Conservation (phyloP, 1,140 invertebrate species). For the Tetramorium alpestre region DNA sequence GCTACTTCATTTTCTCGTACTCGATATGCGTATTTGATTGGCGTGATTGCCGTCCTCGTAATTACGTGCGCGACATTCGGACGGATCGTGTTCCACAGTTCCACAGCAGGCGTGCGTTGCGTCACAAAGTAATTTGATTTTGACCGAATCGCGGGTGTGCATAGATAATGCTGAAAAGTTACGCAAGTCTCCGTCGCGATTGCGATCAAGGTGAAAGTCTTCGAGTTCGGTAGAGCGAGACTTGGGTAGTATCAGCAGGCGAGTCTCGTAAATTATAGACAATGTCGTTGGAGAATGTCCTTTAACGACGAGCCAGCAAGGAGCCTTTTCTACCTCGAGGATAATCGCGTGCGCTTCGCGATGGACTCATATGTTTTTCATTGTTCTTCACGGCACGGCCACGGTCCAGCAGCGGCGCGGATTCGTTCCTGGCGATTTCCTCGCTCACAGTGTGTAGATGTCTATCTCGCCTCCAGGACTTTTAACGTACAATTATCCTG, state of each 20-base stretch:
- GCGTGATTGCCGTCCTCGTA: background rate
- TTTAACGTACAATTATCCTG: slow-evolving; percentile 42
- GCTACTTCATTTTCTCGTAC: background rate
- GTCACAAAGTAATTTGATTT: slow-evolving; percentile 56
- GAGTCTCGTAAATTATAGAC: slow-evolving; percentile 61
- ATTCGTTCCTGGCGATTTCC: slow-evolving; percentile 13
- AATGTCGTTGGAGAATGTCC: slow-evolving; percentile 65
- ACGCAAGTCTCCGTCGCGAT: slow-evolving; percentile 66
- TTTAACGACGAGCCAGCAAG: slow-evolving; percentile 56
- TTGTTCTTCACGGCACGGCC: slow-evolving; percentile 18
- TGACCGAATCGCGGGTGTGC: slow-evolving; percentile 53
- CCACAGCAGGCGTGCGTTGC: background rate
- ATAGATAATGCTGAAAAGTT: slow-evolving; percentile 72
- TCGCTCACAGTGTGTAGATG: background rate
- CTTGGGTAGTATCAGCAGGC: slow-evolving; percentile 55
- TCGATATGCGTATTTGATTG: background rate
- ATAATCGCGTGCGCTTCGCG: slow-evolving; percentile 44
- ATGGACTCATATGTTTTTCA: background rate
- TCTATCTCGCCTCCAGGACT: background rate
- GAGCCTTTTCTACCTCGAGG: slow-evolving; percentile 20
- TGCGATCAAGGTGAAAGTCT: slow-evolving; percentile 74
- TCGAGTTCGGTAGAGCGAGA: slow-evolving; percentile 67
- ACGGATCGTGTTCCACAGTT: background rate
- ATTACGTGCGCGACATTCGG: background rate
- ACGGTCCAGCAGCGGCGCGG: slow-evolving; percentile 9